Conservation (phyloP, 92 coral and sea anemone genomes). For the Zoanthus sociatus region DNA sequence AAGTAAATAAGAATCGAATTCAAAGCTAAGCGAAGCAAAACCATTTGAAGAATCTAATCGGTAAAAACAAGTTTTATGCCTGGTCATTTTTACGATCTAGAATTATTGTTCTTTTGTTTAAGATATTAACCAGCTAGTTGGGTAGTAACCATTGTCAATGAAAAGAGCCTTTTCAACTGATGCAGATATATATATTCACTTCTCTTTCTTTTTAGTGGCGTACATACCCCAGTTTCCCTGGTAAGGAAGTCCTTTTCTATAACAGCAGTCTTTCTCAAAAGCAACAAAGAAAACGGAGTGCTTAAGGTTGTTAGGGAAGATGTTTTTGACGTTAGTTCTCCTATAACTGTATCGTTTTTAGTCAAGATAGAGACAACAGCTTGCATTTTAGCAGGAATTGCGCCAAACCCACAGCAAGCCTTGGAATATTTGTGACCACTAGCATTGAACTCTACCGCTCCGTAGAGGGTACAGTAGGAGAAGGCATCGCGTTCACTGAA, state of each 20-base stretch:
- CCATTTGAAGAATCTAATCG: too few species aligned
- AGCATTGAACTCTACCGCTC: constrained; percentile 43
- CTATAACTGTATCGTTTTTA: constrained; percentile 47
- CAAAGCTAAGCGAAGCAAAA: too few species aligned
- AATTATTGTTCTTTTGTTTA: too few species aligned
- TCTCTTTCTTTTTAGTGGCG: constrained; percentile 53
- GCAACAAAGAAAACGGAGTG: constrained; percentile 23
- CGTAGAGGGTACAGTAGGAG: constrained; percentile 50
- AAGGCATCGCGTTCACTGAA: constrained; percentile 49
- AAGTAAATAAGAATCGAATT: too few species aligned
- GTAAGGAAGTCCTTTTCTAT: not conserved
- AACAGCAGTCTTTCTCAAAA: not conserved
- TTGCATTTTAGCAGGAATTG: constrained; percentile 53
- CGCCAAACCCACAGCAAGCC: constrained; percentile 19
- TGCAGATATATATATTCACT: constrained; percentile 22
- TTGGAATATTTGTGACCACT: constrained; percentile 44
- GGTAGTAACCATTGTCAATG: too few species aligned
- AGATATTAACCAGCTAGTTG: too few species aligned
- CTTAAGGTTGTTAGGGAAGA: not conserved
- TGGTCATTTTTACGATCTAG: too few species aligned
- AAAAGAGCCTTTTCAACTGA: too few species aligned
- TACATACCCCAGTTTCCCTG: constrained; percentile 25
- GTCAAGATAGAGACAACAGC: constrained; percentile 51
- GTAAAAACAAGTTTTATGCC: too few species aligned
- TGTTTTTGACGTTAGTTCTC: constrained; percentile 42